A percentile compares a stretch with the other conserved stretches of the same genome.
Conservation (phyloP, 2,113 vertebrate genomes). For the Megaptera novaeangliae region DNA sequence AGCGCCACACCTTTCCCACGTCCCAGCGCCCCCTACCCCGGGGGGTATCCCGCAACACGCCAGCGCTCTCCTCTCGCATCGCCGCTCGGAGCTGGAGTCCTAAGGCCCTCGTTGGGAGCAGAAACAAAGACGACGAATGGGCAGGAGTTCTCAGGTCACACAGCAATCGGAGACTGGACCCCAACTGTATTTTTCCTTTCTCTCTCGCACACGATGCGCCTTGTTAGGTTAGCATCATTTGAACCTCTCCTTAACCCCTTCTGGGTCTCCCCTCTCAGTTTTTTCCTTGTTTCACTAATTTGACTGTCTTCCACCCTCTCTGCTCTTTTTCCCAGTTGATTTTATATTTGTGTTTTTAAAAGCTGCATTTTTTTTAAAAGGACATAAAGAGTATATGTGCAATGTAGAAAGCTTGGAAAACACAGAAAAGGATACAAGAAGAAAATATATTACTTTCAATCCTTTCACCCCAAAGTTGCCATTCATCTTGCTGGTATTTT, state of each 20-base stretch:
- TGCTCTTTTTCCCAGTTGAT: neutral
- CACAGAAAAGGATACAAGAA: neutral
- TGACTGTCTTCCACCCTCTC: neutral
- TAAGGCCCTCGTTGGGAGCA: rapidly evolving
- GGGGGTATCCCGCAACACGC: rapidly evolving
- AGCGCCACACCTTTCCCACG: no score
- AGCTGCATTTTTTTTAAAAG: neutral
- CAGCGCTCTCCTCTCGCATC: rapidly evolving
- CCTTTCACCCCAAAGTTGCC: neutral
- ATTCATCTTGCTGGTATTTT: neutral
- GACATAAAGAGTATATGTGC: neutral
- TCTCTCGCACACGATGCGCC: rapidly evolving
- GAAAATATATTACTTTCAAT: neutral
- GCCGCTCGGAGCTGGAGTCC: neutral
- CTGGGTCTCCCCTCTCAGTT: neutral
- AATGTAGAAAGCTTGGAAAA: neutral
- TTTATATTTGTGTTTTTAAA: neutral
- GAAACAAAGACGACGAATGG: neutral
- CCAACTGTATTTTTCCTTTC: neutral
- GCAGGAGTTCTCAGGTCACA: neutral
- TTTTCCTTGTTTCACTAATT: neutral
- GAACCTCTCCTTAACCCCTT: neutral
- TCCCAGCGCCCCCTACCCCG: neutral
- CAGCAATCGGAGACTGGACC: neutral
- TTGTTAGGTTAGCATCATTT: neutral